Percentiles rank a stretch among this genome's conserved stretches.
These are phyloP conservation scores for Pygoscelis antarcticus DNA, from an alignment of 2,113 vertebrate genomes.

Conservation along the genomic window DNA sequence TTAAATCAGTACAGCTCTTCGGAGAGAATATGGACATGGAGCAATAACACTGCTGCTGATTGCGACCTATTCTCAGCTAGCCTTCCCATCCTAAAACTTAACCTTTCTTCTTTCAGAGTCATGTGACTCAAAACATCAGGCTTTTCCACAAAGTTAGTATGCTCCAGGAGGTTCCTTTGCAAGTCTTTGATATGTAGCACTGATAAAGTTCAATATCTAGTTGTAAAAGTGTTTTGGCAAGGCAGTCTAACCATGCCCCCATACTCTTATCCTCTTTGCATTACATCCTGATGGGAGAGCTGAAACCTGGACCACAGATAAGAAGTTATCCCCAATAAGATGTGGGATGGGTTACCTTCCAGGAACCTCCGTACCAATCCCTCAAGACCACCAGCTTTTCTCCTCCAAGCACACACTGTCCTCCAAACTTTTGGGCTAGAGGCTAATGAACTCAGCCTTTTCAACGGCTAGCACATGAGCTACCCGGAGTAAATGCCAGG, in stretches of 20 bases:
- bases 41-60: background rate
- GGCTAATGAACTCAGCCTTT: background rate
- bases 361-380: background rate
- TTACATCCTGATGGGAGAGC: background rate
- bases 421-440: background rate
- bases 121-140: accelerated
- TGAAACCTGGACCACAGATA: background rate
- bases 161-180: background rate
- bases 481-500: background rate
- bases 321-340: accelerated
- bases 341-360: background rate
- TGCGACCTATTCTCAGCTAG: background rate
- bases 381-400: background rate
- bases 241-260: too few relatives aligned
- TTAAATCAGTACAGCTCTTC: background rate
- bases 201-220: background rate
- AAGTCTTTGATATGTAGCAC: background rate
- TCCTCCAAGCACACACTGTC: background rate
- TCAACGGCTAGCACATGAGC: accelerated
- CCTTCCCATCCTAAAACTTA: background rate
- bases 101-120: background rate
- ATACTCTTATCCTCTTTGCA: background rate
- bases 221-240: background rate
- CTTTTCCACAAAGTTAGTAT: accelerated
- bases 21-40: accelerated